These are phyloP conservation scores for Margaritifera margaritifera DNA, from an alignment of 2,888 invertebrate species.

Conservation along the genomic window DNA sequence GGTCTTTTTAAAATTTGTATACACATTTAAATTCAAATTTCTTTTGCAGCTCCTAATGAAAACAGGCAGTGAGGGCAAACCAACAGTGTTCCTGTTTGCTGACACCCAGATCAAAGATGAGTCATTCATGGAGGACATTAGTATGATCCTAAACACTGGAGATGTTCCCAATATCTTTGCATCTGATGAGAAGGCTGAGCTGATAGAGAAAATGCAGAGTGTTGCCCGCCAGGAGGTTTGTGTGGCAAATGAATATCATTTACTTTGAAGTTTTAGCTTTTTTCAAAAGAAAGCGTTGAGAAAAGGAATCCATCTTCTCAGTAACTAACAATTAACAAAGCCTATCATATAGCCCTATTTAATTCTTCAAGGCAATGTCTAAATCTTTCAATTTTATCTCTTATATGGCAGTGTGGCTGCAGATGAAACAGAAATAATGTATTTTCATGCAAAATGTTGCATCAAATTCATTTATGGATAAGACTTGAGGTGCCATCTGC, in stretches of 20 bases:
- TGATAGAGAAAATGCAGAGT: constrained; percentile 73
- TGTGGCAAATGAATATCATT: not conserved
- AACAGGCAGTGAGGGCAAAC: constrained; percentile 71
- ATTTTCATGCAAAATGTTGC: too few species aligned
- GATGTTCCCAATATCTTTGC: constrained; percentile 74
- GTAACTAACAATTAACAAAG: too few species aligned
- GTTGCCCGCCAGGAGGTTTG: constrained; percentile 71
- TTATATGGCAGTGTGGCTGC: too few species aligned
- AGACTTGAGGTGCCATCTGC: too few species aligned
- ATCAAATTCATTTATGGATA: too few species aligned
- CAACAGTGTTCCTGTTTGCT: constrained; percentile 72
- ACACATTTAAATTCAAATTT: not conserved
- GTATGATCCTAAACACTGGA: constrained; percentile 74
- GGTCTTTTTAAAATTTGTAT: not conserved
- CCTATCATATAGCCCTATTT: too few species aligned
- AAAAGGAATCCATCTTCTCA: too few species aligned
- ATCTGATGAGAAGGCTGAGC: constrained; percentile 73
- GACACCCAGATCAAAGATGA: constrained; percentile 74
- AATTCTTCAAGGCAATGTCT: too few species aligned
- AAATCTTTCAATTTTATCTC: too few species aligned
- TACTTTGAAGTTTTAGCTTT: too few species aligned
- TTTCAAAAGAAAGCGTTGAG: too few species aligned
- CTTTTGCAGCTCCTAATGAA: constrained; percentile 68
- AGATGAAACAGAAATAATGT: too few species aligned
- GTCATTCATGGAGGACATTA: constrained; percentile 74